These are phyloP conservation scores for Rhingia rostrata DNA, from an alignment of 2,888 invertebrate genomes.

Conservation along the genomic window DNA sequence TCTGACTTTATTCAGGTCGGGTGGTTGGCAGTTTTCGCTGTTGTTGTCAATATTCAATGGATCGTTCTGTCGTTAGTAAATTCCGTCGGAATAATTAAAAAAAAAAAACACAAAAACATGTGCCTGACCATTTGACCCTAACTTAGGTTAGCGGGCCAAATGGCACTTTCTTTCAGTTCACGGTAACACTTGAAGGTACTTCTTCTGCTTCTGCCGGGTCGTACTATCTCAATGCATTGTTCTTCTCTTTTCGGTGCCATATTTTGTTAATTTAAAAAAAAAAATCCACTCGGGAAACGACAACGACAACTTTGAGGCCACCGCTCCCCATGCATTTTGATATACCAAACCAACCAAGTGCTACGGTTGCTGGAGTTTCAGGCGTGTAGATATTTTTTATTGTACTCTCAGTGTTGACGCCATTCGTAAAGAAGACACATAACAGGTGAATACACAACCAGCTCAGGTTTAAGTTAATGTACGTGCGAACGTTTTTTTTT, in stretches of 20 bases:
- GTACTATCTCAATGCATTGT: conserved; percentile 30
- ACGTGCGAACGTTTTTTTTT: conserved; percentile 53
- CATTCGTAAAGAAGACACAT: conserved; percentile 57
- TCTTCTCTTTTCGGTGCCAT: conserved; percentile 58
- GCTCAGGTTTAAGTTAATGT: conserved; percentile 37
- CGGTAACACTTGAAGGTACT: background rate
- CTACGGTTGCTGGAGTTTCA: conserved; percentile 52
- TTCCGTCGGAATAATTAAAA: no score
- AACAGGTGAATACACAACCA: conserved; percentile 61
- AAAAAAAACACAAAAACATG: no score
- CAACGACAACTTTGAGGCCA: conserved; percentile 65
- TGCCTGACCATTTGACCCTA: no score
- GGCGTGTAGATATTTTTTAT: conserved; percentile 62
- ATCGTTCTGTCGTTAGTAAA: no score
- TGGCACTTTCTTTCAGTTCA: no score
- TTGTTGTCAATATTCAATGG: no score
- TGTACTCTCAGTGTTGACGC: conserved; percentile 61
- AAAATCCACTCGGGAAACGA: conserved; percentile 54
- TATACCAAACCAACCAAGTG: conserved; percentile 10
- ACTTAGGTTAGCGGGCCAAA: no score
- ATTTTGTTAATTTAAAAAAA: conserved; percentile 60
- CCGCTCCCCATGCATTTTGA: conserved; percentile 62
- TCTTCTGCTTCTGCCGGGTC: conserved; percentile 5
- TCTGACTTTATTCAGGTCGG: no score
- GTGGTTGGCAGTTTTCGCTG: no score